Evolutionary conservation across 2,797 vertebrate genomes (phyloP), one percentile per base, ranked within the genome.

Genomic region (Lagodon rhomboides): DNA sequence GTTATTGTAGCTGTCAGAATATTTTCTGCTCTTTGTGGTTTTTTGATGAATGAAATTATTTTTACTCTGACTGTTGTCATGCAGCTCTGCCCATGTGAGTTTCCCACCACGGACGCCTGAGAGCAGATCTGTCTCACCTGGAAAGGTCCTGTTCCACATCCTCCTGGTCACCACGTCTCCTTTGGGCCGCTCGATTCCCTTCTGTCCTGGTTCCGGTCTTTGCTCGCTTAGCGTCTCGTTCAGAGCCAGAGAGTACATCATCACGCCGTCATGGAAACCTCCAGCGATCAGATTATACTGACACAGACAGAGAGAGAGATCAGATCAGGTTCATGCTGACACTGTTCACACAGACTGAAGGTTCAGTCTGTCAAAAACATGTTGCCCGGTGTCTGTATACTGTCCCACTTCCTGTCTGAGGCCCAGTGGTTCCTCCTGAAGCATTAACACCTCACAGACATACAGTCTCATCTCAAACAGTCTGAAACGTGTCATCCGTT

Each of bases 221-320:
- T 79, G 83, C 50, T 83, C 78, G 3, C 69, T 82, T 83, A 97
- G 87, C 0, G 95, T 96, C 91, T 98, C 97, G 0, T 95, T 95
- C 73, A 97, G 93, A 0, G 97, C 97, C 25, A 95, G 95, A 64
- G 96, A 84, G 1, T 97, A 98, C 38, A 98, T 93, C 94, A 97
- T 92, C 17, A 98, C 93, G 0, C 95, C 96, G 0, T 98, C 97
- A 0, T 98, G 93, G 95, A 98, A 98, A 0, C 96, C 93, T 0
- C 95, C 97, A 0, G 97, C 95, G 1, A 98, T 96, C 86, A 94
- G 90, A 80, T 97, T 97, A 89, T 94, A 95, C 96, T 97, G 94
- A 76, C 30, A 64, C 50, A 66, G 22, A 70, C 5, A 30, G 43
- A 34, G 3, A 41, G 30, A 38, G 10, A 38, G 30, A 30, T 5